Evolutionary conservation across 2,888 invertebrate genomes (phyloP).

Genomic region (Lasioglossum calceatum): DNA sequence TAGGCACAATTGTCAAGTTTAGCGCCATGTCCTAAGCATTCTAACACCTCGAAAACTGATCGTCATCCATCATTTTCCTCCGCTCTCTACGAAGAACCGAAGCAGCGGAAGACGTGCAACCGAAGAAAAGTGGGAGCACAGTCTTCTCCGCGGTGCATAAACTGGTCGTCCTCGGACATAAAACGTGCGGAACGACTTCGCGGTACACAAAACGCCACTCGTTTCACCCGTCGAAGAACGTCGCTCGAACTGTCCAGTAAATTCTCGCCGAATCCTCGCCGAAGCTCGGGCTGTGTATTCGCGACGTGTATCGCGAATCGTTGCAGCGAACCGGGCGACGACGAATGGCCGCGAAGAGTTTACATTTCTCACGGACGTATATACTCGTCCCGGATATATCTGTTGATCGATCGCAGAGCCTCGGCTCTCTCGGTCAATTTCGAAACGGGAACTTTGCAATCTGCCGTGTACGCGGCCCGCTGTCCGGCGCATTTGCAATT

Average conservation of each 20-base stretch:
- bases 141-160: background rate
- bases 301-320: slow-evolving; percentile 29
- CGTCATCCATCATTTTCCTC: background rate
- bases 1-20: too few species aligned
- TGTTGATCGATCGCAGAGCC: slow-evolving; percentile 61
- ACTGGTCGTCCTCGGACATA: background rate
- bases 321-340: background rate
- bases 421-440: slow-evolving; percentile 72
- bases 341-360: slow-evolving; percentile 36
- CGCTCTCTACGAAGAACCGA: background rate
- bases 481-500: slow-evolving; percentile 74
- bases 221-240: background rate
- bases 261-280: background rate
- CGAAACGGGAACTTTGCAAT: slow-evolving; percentile 71
- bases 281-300: background rate
- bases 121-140: background rate
- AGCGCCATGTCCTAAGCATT: too few species aligned
- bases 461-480: slow-evolving; percentile 46
- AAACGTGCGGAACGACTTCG: background rate
- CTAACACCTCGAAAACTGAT: too few species aligned
- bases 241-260: slow-evolving; percentile 29
- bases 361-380: slow-evolving; percentile 32
- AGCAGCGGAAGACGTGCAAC: background rate
- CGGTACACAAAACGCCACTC: background rate
- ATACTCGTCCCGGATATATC: slow-evolving; percentile 50